Evolutionary conservation across 2,113 vertebrate genomes (phyloP), one percentile per base, ranked within the genome.

Genomic region (Bufo bufo): DNA sequence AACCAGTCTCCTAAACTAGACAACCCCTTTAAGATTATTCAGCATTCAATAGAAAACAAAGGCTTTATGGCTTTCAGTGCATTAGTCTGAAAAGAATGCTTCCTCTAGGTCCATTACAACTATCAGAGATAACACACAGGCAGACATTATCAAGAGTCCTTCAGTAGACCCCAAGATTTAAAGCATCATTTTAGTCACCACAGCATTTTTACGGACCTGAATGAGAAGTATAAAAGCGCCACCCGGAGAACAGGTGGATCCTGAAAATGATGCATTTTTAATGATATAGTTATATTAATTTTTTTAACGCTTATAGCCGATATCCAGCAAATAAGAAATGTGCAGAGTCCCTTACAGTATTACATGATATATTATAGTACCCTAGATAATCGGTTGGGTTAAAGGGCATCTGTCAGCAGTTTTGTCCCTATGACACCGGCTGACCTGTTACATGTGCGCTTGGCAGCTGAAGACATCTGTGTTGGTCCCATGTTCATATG

Each of bases 141-240:
- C 43, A 52, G 65, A 14, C 50, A 5, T 7, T 65, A 7, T 87
- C 23, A 23, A 80, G 77, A 77, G 77, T 80, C 49, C 77, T 80
- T 80, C 58, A 80, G 77, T 47, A 23, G 17, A 81, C 9, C n/a
- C 19, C 69, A 85, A 71, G 56, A 71, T 80, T 43, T 13, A 72
- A 58, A 59, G 45, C 69, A 47, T 58, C 79, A 58, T 59, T 33
- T 87, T 59, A 87, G 33, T 72, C 63, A 87, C 50, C 16, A 7
- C 23, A 69, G 59, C 58, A 65, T 77, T 85, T 77, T 58, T 45
- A 23, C 43, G 49, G 43, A 77, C 63, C 50, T 19, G n/a, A 85
- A 58, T 54, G 83, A 85, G 83, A 47, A 59, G 33, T 45, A 54
- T 59, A 52, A 85, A 58, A 23, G 16, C 47, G 52, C 47, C 16